phyloP scores from a whole-genome alignment of 2,888 invertebrate species.

The Caenorhabditis imperialis region DNA sequence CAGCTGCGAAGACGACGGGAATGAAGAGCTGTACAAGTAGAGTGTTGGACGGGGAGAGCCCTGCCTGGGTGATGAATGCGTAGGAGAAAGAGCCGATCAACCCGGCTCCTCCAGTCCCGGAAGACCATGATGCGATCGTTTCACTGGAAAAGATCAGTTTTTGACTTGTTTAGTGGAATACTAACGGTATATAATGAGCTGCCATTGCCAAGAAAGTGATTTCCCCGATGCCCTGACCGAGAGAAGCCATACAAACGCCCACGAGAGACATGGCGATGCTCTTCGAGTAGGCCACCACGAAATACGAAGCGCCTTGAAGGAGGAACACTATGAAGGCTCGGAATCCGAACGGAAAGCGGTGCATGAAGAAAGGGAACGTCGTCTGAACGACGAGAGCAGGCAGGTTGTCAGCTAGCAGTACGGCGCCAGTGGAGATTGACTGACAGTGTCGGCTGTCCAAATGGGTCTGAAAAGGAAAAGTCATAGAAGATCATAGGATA shows the following conservation, averaged over 20 bases:
- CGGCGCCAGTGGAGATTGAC: conserved; percentile 80
- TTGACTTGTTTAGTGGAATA: background rate
- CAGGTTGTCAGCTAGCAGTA: conserved; percentile 87
- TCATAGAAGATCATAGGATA: no score
- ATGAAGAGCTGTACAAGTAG: conserved; percentile 85
- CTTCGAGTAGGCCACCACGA: conserved; percentile 73
- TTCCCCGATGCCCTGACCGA: conserved; percentile 87
- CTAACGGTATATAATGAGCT: conserved; percentile 83
- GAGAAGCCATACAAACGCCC: conserved; percentile 84
- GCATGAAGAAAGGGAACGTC: conserved; percentile 83
- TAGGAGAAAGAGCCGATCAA: conserved; percentile 81
- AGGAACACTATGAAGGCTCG: conserved; percentile 66
- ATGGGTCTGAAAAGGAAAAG: background rate
- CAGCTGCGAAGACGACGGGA: conserved; percentile 83
- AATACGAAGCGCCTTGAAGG: conserved; percentile 69
- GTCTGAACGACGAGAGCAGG: conserved; percentile 85
- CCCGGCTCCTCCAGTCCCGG: conserved; percentile 87
- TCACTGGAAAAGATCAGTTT: conserved; percentile 80
- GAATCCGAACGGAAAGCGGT: conserved; percentile 79
- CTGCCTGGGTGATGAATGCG: conserved; percentile 81
- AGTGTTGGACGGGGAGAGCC: conserved; percentile 79
- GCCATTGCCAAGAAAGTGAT: conserved; percentile 86
- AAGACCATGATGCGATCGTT: conserved; percentile 88
- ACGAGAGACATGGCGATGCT: conserved; percentile 62
- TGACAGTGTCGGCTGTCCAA: conserved; percentile 40